These are phyloP conservation scores for Aegithalos caudatus DNA, from an alignment of 2,113 vertebrate genomes.

Conservation along the genomic window DNA sequence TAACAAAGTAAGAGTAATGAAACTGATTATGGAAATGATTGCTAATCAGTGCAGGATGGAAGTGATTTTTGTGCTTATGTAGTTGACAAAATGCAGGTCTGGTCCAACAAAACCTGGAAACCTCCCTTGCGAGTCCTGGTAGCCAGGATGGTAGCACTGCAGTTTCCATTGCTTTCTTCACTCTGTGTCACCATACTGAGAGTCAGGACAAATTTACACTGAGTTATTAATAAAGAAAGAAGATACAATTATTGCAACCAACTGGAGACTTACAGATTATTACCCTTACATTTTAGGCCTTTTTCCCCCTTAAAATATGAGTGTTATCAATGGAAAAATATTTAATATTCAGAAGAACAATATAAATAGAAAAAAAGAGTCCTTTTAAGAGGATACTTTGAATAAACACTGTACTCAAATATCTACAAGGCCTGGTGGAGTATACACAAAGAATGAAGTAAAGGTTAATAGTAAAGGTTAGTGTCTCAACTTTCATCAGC, in stretches of 20 bases:
- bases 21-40: not conserved
- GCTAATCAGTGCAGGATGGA: not conserved
- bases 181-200: not conserved
- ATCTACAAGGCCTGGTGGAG: not conserved
- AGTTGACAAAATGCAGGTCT: not conserved
- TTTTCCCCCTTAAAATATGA: not conserved
- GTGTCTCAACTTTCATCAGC: not conserved
- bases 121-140: not conserved
- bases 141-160: not conserved
- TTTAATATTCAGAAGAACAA: not conserved
- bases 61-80: not conserved
- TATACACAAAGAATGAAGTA: not conserved
- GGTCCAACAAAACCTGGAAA: not conserved
- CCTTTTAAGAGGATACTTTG: not conserved
- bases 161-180: not conserved
- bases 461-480: not conserved
- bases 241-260: not conserved
- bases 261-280: not conserved
- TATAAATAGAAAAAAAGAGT: not conserved
- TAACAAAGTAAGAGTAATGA: not conserved
- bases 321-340: not conserved
- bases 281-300: not conserved
- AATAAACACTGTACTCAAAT: not conserved
- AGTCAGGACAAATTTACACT: rapidly evolving
- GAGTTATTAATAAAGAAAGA: not conserved